phyloP scores from a whole-genome alignment of 2,888 invertebrate genomes.

The Synergus laeviventris region DNA sequence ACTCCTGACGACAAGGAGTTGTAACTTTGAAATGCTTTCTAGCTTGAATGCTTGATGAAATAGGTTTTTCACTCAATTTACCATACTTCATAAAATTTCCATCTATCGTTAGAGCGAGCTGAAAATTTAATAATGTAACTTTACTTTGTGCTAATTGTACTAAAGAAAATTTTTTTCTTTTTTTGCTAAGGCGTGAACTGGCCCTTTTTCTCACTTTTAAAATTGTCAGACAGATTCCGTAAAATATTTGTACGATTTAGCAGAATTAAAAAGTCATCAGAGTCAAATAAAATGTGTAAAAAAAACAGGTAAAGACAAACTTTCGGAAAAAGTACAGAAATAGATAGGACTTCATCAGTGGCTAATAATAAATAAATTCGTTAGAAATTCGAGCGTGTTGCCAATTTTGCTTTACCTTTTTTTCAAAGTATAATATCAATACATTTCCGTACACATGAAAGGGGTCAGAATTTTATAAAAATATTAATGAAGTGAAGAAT shows the following conservation, averaged over 20 bases:
- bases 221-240: not conserved
- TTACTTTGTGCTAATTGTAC: not conserved
- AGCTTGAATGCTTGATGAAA: not conserved
- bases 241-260: not conserved
- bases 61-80: not conserved
- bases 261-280: not conserved
- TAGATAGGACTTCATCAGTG: slow-evolving; percentile 14
- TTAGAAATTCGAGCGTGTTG: not conserved
- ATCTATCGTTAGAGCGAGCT: not conserved
- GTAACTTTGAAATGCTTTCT: not conserved
- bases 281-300: not conserved
- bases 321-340: not conserved
- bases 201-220: too few species aligned
- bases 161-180: not conserved
- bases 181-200: not conserved
- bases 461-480: too few species aligned
- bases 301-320: not conserved
- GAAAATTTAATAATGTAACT: not conserved
- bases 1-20: not conserved
- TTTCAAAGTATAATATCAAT: not conserved
- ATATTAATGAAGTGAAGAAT: too few species aligned
- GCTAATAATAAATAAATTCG: slow-evolving; percentile 16
- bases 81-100: not conserved
- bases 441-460: not conserved
- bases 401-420: slow-evolving; percentile 21